Conservation (phyloP, 2,797 vertebrate species). For the Dryobates pubescens region DNA sequence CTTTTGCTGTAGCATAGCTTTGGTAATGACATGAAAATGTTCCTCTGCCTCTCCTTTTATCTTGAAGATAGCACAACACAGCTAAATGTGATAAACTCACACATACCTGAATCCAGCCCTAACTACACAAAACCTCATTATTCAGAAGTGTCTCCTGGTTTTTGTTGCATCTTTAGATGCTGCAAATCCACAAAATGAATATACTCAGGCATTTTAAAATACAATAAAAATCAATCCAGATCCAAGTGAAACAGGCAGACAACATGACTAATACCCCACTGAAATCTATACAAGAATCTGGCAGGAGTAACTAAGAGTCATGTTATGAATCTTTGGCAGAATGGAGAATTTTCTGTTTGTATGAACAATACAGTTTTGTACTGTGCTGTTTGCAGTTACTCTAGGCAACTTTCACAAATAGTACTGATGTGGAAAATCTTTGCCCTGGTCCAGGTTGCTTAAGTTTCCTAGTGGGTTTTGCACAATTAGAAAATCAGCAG, state of each 20-base stretch:
- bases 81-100: neutral
- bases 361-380: neutral
- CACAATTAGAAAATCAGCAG: neutral
- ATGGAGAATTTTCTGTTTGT: neutral
- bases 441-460: neutral
- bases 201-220: neutral
- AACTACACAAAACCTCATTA: neutral
- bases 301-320: neutral
- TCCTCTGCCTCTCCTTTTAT: conserved; percentile 12
- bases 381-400: neutral
- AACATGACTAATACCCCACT: neutral
- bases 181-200: neutral
- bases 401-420: neutral
- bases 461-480: neutral
- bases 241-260: neutral
- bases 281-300: neutral
- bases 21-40: neutral
- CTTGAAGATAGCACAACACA: neutral
- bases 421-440: neutral
- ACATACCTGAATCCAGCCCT: neutral
- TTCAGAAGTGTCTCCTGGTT: neutral
- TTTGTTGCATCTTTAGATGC: neutral
- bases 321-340: neutral
- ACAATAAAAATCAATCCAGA: neutral
- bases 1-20: conserved; percentile 15